Percentiles rank a stretch among this genome's conserved stretches.
These are phyloP conservation scores for Lepilemur ruficaudatus DNA, from an alignment of 2,797 vertebrate genomes.

Conservation along the genomic window DNA sequence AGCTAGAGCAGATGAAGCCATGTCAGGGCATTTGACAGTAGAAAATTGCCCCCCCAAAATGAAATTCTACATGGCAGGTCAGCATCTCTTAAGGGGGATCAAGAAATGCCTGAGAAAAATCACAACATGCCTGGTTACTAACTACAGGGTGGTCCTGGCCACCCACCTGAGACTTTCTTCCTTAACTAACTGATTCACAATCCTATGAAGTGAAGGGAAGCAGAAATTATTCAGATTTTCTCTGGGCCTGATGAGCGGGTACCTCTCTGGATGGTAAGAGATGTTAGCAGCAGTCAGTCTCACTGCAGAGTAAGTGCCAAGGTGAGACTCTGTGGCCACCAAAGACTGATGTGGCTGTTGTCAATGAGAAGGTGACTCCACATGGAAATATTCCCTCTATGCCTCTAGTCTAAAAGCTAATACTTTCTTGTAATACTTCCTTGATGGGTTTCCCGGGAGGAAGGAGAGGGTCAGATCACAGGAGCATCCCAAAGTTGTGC, in stretches of 20 bases:
- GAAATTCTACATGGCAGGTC: not conserved
- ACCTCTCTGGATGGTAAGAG: not conserved
- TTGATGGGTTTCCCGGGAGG: not conserved
- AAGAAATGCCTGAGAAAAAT: not conserved
- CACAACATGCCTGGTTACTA: not conserved
- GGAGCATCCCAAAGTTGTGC: not conserved
- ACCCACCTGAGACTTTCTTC: not conserved
- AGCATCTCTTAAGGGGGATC: not conserved
- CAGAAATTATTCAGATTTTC: not conserved
- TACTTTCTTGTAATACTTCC: not conserved
- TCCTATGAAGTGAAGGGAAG: not conserved
- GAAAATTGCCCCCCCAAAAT: not conserved
- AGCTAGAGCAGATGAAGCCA: not conserved
- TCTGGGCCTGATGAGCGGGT: not conserved
- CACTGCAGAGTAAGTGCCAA: not conserved
- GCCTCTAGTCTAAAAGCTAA: not conserved
- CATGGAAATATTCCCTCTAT: not conserved
- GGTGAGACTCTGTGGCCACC: not conserved
- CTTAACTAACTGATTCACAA: not conserved
- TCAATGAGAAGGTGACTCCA: not conserved
- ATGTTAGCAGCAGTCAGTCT: not conserved
- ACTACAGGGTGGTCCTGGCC: not conserved
- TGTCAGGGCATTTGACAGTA: not conserved
- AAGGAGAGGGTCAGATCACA: not conserved
- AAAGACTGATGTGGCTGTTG: not conserved